Percentiles rank a stretch among this genome's conserved stretches.
Evolutionary conservation across 2,113 vertebrate species (phyloP).

Genomic region (Paratilapia polleni): DNA sequence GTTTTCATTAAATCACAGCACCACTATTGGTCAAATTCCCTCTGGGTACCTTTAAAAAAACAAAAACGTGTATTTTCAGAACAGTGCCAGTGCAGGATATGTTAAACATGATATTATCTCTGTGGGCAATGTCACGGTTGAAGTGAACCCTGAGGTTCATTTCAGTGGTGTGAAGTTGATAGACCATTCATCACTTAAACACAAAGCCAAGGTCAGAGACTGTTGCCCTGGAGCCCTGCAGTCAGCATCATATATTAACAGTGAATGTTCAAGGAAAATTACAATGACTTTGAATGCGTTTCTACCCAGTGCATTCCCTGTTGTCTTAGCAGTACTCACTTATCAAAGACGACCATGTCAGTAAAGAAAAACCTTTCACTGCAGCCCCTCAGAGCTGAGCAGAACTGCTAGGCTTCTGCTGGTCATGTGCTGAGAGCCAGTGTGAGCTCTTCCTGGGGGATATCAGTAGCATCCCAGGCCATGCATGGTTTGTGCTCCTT

Average conservation of each 20-base stretch:
- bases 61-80: slow-evolving; percentile 1
- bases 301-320: slow-evolving; percentile 31
- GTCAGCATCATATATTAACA: slow-evolving; percentile 59
- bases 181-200: slow-evolving; percentile 67
- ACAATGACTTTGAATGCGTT: slow-evolving; percentile 57
- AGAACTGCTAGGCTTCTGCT: slow-evolving; percentile 45
- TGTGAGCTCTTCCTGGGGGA: slow-evolving; percentile 54
- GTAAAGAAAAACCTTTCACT: slow-evolving; percentile 50
- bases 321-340: slow-evolving; percentile 31
- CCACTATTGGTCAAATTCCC: neutral
- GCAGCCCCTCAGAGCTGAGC: slow-evolving; percentile 19
- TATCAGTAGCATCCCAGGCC: slow-evolving; percentile 65
- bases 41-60: neutral
- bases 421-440: slow-evolving; percentile 66
- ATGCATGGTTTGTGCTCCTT: slow-evolving; percentile 64
- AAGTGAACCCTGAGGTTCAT: slow-evolving; percentile 42
- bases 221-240: slow-evolving; percentile 48
- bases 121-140: slow-evolving; percentile 51
- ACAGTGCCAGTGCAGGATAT: neutral
- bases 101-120: slow-evolving; percentile 48
- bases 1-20: neutral
- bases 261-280: slow-evolving; percentile 47
- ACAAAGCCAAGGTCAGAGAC: slow-evolving; percentile 62
- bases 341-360: slow-evolving; percentile 55
- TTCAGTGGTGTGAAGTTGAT: slow-evolving; percentile 54